phyloP scores from a whole-genome alignment of 2,797 vertebrate genomes.

The Falco berigora region DNA sequence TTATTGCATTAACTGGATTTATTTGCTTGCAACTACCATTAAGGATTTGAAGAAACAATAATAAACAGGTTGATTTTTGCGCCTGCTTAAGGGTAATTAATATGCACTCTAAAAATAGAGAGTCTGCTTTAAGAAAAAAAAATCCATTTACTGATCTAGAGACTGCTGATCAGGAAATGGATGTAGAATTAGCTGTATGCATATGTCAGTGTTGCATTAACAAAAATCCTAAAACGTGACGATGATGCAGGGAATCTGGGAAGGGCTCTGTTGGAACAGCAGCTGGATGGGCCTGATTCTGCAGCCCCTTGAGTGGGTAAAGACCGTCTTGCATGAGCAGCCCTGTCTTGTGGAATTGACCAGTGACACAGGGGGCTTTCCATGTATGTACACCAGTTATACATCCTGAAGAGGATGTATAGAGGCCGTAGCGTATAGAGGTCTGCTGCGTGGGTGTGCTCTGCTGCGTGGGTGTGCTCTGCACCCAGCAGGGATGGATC shows the following conservation, averaged over 20 bases:
- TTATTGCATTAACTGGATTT: conserved; percentile 72
- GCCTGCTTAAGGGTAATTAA: conserved; percentile 73
- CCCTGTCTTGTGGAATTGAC: not conserved
- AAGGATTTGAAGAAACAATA: conserved; percentile 68
- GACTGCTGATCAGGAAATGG: not conserved
- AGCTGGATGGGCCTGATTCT: not conserved
- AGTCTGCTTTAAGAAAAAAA: not conserved
- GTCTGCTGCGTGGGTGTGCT: not conserved
- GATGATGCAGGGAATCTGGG: not conserved
- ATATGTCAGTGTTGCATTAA: not conserved
- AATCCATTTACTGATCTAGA: conserved; percentile 2
- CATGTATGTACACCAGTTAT: no score
- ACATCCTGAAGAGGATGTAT: not conserved
- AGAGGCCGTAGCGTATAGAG: not conserved
- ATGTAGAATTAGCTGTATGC: not conserved
- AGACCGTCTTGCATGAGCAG: not conserved
- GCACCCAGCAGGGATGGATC: not conserved
- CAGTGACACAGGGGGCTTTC: not conserved
- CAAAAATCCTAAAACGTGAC: fast-evolving
- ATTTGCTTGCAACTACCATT: conserved; percentile 65
- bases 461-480: not conserved
- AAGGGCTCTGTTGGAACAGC: not conserved
- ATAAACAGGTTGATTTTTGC: conserved; percentile 70
- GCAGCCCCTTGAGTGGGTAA: not conserved
- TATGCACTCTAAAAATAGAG: conserved; percentile 57